A percentile compares a stretch with the other conserved stretches of the same genome.
Conservation (phyloP, 2,888 invertebrate species). For the Corythucha ciliata region DNA sequence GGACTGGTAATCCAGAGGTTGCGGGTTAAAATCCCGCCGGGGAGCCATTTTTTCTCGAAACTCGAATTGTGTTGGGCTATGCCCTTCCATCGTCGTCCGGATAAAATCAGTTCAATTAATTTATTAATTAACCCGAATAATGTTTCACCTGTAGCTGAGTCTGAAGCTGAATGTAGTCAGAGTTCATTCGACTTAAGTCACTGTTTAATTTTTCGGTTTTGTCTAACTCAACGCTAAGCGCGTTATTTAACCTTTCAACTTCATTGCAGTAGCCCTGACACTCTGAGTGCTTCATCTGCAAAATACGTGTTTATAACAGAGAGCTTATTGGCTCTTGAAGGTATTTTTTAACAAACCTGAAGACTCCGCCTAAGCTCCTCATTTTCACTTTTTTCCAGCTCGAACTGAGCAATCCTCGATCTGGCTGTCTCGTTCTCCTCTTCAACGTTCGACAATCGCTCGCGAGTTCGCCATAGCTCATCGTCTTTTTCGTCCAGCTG, state of each 20-base stretch:
- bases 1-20: no score
- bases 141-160: conserved; percentile 23
- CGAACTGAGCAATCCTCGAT: no score
- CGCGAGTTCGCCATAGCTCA: conserved; percentile 12
- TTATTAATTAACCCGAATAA: no score
- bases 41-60: no score
- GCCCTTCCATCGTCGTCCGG: no score
- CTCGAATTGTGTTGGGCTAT: no score
- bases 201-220: conserved; percentile 44
- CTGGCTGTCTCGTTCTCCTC: conserved; percentile 17
- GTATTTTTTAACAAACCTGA: no score
- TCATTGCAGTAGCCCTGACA: conserved; percentile 75
- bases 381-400: conserved; percentile 18
- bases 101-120: no score
- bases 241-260: conserved; percentile 63
- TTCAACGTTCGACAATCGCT: conserved; percentile 13
- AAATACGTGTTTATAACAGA: no score
- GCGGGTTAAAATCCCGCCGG: no score
- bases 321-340: no score
- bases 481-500: conserved; percentile 25
- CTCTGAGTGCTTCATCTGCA: conserved; percentile 77
- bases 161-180: conserved; percentile 15
- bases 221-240: conserved; percentile 39
- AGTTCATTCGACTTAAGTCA: conserved; percentile 42
- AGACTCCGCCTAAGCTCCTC: conserved; percentile 18